phyloP scores from a whole-genome alignment of 2,113 vertebrate species.

The Crotalus tigris region DNA sequence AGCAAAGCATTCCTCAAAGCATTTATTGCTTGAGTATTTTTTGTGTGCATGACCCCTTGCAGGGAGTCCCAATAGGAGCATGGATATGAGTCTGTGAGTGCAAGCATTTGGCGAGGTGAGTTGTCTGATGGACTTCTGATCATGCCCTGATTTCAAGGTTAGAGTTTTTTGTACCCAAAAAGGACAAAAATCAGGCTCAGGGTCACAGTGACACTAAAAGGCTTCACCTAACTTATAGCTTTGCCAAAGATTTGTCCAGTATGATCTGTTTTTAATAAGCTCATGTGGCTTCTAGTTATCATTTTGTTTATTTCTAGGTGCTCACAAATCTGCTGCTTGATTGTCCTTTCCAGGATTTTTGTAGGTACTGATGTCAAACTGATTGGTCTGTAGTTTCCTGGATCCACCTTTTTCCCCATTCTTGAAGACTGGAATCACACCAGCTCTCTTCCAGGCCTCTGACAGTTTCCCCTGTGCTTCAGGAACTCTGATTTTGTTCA shows the following conservation, averaged over 20 bases:
- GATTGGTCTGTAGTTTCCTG: background rate
- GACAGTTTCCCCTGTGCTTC: no score
- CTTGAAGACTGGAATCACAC: no score
- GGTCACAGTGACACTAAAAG: background rate
- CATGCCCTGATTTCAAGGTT: background rate
- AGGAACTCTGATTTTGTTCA: no score
- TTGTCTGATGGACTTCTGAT: background rate
- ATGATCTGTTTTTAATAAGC: background rate
- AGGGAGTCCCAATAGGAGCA: background rate
- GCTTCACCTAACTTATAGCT: background rate
- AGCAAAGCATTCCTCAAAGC: background rate
- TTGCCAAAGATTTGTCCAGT: background rate
- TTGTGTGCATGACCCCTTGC: background rate
- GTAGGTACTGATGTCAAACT: background rate
- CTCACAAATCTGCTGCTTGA: background rate
- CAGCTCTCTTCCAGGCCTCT: no score
- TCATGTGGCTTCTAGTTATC: background rate
- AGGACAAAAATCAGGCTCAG: background rate
- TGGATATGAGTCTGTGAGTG: background rate
- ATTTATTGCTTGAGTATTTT: background rate
- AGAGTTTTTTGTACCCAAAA: background rate
- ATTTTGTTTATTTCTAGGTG: background rate
- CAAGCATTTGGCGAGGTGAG: background rate
- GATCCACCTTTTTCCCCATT: background rate
- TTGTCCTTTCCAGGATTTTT: background rate